Conservation (phyloP, 2,113 vertebrate species). For the Chiloscyllium plagiosum region DNA sequence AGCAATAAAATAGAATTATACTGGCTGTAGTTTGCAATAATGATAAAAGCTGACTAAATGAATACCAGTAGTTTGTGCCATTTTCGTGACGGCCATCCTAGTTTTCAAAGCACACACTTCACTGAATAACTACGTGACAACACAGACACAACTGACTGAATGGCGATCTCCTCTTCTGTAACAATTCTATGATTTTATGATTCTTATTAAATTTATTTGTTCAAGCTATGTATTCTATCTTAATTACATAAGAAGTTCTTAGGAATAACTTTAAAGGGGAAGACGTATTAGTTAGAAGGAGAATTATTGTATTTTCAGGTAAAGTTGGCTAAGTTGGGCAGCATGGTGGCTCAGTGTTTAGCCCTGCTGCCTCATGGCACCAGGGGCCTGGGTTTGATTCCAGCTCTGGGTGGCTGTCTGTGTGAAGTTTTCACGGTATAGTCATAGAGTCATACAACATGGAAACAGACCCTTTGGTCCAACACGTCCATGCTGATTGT, state of each 20-base stretch:
- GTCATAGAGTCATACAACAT: too few relatives aligned
- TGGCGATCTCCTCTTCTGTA: not conserved
- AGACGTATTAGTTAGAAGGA: not conserved
- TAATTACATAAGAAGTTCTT: not conserved
- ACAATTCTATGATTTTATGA: not conserved
- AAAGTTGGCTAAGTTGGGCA: not conserved
- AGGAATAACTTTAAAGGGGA: not conserved
- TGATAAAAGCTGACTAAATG: conserved; percentile 12
- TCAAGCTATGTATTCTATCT: not conserved
- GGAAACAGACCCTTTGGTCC: too few relatives aligned
- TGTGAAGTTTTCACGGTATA: too few relatives aligned
- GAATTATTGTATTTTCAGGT: not conserved
- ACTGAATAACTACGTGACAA: not conserved
- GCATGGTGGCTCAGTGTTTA: too few relatives aligned
- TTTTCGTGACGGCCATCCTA: not conserved
- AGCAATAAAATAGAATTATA: conserved; percentile 32
- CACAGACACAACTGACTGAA: not conserved
- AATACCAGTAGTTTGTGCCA: not conserved
- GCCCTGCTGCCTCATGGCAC: too few relatives aligned
- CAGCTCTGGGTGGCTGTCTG: too few relatives aligned
- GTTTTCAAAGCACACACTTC: not conserved
- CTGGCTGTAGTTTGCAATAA: not conserved
- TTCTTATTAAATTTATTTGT: not conserved
- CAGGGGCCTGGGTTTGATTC: too few relatives aligned
- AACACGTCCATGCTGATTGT: too few relatives aligned